Evolutionary conservation across 1,140 invertebrate species (phyloP).

Genomic region (Oppia nitens): DNA sequence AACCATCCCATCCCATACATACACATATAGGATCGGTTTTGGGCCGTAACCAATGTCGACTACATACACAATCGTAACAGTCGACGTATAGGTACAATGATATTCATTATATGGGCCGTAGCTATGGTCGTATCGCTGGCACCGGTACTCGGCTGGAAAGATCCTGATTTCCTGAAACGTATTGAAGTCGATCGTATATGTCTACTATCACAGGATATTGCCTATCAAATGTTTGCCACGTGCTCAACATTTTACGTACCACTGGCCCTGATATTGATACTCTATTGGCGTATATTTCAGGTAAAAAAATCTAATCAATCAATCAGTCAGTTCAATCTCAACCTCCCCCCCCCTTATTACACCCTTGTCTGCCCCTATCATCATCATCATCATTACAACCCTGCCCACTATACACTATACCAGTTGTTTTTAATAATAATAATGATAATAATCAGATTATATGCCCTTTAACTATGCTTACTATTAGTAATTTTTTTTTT

Average conservation of each 20-base stretch:
- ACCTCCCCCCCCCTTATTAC: too few species aligned
- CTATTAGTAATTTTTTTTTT: too few species aligned
- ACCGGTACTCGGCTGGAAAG: constrained; percentile 49
- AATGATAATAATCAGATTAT: too few species aligned
- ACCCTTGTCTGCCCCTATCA: too few species aligned
- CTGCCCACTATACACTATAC: too few species aligned
- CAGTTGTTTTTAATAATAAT: too few species aligned
- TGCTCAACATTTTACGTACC: constrained; percentile 91
- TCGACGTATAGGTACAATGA: constrained; percentile 66
- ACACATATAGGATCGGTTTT: constrained; percentile 64
- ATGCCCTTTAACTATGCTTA: too few species aligned
- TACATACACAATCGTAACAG: constrained; percentile 67
- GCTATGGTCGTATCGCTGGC: constrained; percentile 73
- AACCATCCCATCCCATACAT: too few species aligned
- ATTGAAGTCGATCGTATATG: constrained; percentile 61
- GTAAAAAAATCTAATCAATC: too few species aligned
- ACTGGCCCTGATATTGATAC: constrained; percentile 69
- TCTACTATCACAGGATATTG: constrained; percentile 60
- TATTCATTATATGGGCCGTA: constrained; percentile 67
- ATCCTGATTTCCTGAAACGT: constrained; percentile 26
- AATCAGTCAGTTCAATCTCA: too few species aligned
- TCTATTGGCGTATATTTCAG: constrained; percentile 89
- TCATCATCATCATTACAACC: too few species aligned
- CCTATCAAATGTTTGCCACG: constrained; percentile 55
- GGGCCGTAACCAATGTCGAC: constrained; percentile 86